Conservation (phyloP, 2,888 invertebrate species). For the Tetramorium bicarinatum region DNA sequence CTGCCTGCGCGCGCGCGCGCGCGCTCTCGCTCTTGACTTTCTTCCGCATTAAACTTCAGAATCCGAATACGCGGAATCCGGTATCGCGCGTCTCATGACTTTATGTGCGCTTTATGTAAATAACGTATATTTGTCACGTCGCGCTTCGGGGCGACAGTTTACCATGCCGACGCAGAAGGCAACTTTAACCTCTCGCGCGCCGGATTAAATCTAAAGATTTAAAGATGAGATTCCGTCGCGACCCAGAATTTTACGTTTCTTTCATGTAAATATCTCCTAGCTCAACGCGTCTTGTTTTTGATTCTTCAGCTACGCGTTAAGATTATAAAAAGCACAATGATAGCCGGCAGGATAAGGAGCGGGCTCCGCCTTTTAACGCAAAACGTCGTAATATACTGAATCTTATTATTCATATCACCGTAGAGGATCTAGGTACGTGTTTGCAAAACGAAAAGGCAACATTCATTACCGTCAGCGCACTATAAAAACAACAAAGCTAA, state of each 20-base stretch:
- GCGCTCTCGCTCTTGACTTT: background rate
- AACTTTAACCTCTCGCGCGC: conserved; percentile 18
- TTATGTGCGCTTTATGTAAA: conserved; percentile 56
- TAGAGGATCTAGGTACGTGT: conserved; percentile 26
- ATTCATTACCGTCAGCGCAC: conserved; percentile 37
- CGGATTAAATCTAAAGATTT: conserved; percentile 59
- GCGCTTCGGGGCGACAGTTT: conserved; percentile 39
- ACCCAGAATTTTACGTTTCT: conserved; percentile 50
- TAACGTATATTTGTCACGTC: conserved; percentile 49
- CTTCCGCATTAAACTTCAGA: conserved; percentile 40
- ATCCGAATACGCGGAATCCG: conserved; percentile 31
- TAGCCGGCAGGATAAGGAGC: background rate
- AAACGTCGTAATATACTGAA: conserved; percentile 42
- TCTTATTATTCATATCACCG: conserved; percentile 49
- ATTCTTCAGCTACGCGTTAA: conserved; percentile 27
- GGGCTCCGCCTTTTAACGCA: conserved; percentile 16
- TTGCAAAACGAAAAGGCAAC: conserved; percentile 36
- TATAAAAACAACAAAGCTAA: conserved; percentile 45
- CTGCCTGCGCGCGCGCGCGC: too few relatives aligned
- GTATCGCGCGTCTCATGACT: conserved; percentile 38
- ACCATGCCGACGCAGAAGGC: conserved; percentile 12
- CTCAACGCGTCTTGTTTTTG: conserved; percentile 35
- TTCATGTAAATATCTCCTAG: conserved; percentile 42
- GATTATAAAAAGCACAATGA: conserved; percentile 40
- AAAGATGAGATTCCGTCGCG: conserved; percentile 43